Percentiles rank a stretch among this genome's conserved stretches.
Conservation (phyloP, 2,113 vertebrate genomes). For the Macquaria ambigua region DNA sequence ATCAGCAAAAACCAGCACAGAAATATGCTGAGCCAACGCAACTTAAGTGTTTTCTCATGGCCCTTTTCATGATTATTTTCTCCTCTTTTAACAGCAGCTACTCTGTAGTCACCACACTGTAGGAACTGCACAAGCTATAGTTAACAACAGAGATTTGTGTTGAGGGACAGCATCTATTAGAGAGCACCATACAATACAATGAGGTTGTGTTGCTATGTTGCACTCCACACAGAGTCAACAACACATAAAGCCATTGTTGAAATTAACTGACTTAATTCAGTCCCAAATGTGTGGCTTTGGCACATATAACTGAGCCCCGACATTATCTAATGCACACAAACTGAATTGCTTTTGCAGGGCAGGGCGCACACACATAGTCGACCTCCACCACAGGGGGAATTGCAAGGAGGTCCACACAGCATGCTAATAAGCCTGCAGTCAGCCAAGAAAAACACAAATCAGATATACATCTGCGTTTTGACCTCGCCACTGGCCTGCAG, state of each 20-base stretch:
- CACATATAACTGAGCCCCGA: constrained; percentile 14
- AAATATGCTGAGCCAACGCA: constrained; percentile 55
- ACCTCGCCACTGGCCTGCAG: constrained; percentile 42
- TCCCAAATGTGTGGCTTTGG: constrained; percentile 33
- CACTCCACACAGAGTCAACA: constrained; percentile 20
- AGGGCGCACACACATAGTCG: constrained; percentile 16
- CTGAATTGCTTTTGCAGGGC: constrained; percentile 40
- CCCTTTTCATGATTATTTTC: background rate
- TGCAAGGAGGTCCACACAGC: constrained; percentile 44
- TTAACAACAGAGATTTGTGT: constrained; percentile 37
- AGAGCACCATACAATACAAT: constrained; percentile 25
- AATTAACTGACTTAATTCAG: constrained; percentile 51
- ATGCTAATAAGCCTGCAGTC: constrained; percentile 62
- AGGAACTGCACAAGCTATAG: background rate
- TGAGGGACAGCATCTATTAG: constrained; percentile 30
- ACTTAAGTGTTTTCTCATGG: constrained; percentile 53
- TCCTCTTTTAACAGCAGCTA: constrained; percentile 12
- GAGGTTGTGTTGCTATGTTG: constrained; percentile 21
- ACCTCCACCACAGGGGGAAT: constrained; percentile 39
- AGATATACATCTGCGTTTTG: constrained; percentile 66
- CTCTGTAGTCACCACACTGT: constrained; percentile 14
- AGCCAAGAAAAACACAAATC: constrained; percentile 68
- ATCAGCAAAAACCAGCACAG: constrained; percentile 28
- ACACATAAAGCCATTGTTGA: constrained; percentile 35
- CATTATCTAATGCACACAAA: constrained; percentile 48